Evolutionary conservation across 2,888 invertebrate genomes (phyloP).

Genomic region (Torymus texanus): DNA sequence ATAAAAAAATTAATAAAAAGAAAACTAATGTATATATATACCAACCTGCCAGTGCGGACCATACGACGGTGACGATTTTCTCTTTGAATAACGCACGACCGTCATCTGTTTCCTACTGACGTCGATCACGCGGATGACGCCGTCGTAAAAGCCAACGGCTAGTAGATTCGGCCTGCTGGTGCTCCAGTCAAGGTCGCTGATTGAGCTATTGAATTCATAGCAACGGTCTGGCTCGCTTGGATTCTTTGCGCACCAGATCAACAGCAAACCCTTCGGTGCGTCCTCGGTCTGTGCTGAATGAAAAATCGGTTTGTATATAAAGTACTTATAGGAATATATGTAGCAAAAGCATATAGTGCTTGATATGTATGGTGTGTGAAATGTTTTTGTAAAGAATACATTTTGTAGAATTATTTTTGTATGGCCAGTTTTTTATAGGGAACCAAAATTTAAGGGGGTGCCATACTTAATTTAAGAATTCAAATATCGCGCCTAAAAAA

Average conservation of each 20-base stretch:
- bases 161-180: conserved; percentile 82
- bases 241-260: conserved; percentile 86
- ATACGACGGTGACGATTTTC: conserved; percentile 79
- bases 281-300: conserved; percentile 52
- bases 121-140: conserved; percentile 83
- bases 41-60: conserved; percentile 80
- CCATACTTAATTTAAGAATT: too few relatives aligned
- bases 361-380: too few relatives aligned
- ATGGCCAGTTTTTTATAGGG: too few relatives aligned
- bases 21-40: not conserved
- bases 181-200: conserved; percentile 85
- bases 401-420: too few relatives aligned
- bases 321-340: too few relatives aligned
- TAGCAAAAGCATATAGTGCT: too few relatives aligned
- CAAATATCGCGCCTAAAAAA: too few relatives aligned
- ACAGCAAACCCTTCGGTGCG: conserved; percentile 81
- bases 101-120: conserved; percentile 78
- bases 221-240: conserved; percentile 85
- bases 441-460: too few relatives aligned
- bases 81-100: conserved; percentile 77
- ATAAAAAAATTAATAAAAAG: too few relatives aligned
- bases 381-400: too few relatives aligned
- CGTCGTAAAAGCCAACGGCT: conserved; percentile 86
- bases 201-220: conserved; percentile 80
- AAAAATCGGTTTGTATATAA: too few relatives aligned